phyloP scores from a whole-genome alignment of 2,888 invertebrate species.

The Eupithecia tripunctaria region DNA sequence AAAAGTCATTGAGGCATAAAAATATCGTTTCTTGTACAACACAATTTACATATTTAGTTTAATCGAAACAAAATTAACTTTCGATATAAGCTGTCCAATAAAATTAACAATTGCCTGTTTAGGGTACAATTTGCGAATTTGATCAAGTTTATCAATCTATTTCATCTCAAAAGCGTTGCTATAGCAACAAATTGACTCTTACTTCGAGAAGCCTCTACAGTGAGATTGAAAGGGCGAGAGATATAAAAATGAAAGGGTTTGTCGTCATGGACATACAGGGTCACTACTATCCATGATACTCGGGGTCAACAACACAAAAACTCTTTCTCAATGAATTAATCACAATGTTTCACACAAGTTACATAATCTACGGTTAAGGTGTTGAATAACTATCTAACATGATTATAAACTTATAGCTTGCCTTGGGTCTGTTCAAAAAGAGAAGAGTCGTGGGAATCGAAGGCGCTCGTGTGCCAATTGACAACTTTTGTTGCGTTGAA shows the following conservation, averaged over 20 bases:
- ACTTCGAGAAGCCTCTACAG: neutral
- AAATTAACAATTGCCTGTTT: neutral
- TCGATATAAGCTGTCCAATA: neutral
- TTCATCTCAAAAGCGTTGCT: neutral
- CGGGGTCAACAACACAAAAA: neutral
- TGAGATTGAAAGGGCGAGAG: constrained; percentile 3
- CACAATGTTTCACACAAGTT: too few species aligned
- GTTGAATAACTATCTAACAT: too few species aligned
- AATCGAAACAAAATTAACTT: neutral
- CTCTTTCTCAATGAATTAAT: neutral
- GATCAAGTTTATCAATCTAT: neutral
- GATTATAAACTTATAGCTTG: too few species aligned
- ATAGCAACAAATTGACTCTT: constrained; percentile 5
- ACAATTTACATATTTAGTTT: neutral
- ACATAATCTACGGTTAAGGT: too few species aligned
- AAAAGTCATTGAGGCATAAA: neutral
- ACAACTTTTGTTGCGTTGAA: too few species aligned
- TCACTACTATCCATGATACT: neutral
- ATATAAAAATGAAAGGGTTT: constrained; percentile 5
- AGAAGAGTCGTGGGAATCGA: too few species aligned
- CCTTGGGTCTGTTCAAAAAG: too few species aligned
- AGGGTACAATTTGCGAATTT: neutral
- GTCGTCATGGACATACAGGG: neutral
- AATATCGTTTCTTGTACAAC: neutral
- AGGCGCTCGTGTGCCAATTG: too few species aligned